These are phyloP conservation scores for Drosophila micromelanica DNA, from an alignment of 1,140 invertebrate species.

Conservation along the genomic window DNA sequence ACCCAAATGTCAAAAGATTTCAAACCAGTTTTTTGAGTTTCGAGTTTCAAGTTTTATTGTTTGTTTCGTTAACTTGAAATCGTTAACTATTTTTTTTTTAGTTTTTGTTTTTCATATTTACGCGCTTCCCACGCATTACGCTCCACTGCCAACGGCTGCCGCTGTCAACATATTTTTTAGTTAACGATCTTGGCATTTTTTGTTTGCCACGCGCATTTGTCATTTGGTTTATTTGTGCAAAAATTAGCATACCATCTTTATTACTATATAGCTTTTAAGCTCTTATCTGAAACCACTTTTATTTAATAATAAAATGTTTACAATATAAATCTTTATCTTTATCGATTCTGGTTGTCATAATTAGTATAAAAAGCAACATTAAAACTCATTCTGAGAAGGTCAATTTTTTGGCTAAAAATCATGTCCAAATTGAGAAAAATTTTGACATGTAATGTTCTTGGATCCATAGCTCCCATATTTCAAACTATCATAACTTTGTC, in stretches of 20 bases:
- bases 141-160: background rate
- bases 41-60: conserved; percentile 26
- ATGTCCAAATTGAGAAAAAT: no score
- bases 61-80: conserved; percentile 11
- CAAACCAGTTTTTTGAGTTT: conserved; percentile 28
- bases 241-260: conserved; percentile 38
- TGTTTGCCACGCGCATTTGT: conserved; percentile 30
- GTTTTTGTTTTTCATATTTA: conserved; percentile 13
- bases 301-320: conserved; percentile 2
- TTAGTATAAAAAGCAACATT: no score
- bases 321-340: conserved; percentile 12
- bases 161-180: conserved; percentile 34
- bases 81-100: background rate
- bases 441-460: no score
- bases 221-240: conserved; percentile 36
- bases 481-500: no score
- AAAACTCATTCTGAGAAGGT: no score
- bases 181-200: conserved; percentile 4
- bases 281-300: conserved; percentile 15
- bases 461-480: no score
- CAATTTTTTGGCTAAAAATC: no score
- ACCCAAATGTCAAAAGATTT: conserved; percentile 14
- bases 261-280: conserved; percentile 14
- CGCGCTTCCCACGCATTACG: conserved; percentile 31
- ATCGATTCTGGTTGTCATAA: no score